These are phyloP conservation scores for Malurus splendens DNA, from an alignment of 2,797 vertebrate genomes.

Conservation along the genomic window DNA sequence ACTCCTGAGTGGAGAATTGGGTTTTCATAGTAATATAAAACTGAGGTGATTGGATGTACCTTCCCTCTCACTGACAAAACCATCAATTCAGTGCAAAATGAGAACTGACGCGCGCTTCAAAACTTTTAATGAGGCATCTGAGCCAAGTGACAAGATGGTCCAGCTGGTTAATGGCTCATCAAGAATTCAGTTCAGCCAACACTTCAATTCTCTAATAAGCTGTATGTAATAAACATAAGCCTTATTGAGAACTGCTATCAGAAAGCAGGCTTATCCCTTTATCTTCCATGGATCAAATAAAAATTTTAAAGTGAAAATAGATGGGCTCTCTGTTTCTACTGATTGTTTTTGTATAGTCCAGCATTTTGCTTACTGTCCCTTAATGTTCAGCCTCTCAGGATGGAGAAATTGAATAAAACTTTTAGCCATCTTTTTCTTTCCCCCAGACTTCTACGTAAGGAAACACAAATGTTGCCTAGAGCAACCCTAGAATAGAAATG, in stretches of 20 bases:
- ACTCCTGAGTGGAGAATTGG: neutral
- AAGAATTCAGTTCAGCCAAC: conserved; percentile 30
- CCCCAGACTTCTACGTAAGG: neutral
- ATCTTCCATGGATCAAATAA: neutral
- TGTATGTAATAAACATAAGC: neutral
- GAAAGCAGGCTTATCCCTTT: neutral
- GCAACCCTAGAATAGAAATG: conserved; percentile 45
- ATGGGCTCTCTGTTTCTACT: neutral
- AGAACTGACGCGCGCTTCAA: rapidly evolving
- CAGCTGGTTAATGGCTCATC: conserved; percentile 31
- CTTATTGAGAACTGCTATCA: neutral
- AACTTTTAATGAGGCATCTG: conserved; percentile 43
- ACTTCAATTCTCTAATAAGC: conserved; percentile 10
- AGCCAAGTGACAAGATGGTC: conserved; percentile 32
- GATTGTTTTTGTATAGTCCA: neutral
- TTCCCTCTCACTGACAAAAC: neutral
- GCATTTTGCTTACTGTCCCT: neutral
- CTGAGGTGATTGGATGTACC: neutral
- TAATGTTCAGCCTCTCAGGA: neutral
- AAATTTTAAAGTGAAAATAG: neutral
- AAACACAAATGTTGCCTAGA: neutral
- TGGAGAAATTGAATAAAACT: neutral
- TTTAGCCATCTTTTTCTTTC: neutral
- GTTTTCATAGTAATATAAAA: neutral
- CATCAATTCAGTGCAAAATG: neutral